phyloP scores from a whole-genome alignment of 2,797 vertebrate genomes.

The Coregonus sp. region DNA sequence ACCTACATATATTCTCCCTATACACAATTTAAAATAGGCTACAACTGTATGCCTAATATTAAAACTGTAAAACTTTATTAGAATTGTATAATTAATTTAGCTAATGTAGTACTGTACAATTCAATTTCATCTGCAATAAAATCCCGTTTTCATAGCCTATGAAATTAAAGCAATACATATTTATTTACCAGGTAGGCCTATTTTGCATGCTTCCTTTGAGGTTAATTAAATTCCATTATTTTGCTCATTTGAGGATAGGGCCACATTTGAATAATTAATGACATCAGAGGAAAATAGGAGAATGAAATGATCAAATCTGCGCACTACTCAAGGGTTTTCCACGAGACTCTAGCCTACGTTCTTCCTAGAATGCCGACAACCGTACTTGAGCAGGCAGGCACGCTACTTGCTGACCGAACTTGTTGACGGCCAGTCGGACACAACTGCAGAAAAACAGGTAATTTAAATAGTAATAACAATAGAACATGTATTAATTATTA shows the following conservation, averaged over 20 bases:
- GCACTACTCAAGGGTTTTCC: slow-evolving; percentile 41
- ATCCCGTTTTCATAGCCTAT: too few species aligned
- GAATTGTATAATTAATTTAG: not conserved
- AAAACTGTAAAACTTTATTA: too few species aligned
- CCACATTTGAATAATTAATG: slow-evolving; percentile 68
- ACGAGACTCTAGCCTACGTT: slow-evolving; percentile 45
- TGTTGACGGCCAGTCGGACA: slow-evolving; percentile 13
- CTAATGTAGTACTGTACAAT: not conserved
- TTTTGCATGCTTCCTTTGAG: not conserved
- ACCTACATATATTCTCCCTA: too few species aligned
- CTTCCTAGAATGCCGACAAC: slow-evolving; percentile 38
- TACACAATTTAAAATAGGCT: not conserved
- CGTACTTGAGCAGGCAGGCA: slow-evolving; percentile 31
- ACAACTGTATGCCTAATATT: too few species aligned
- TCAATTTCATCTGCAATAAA: not conserved
- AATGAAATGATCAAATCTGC: slow-evolving; percentile 45
- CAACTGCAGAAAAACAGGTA: slow-evolving; percentile 1
- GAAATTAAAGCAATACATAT: not conserved
- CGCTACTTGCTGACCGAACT: slow-evolving; percentile 11
- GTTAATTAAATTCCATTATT: slow-evolving; percentile 57
- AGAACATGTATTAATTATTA: not conserved
- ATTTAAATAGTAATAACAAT: not conserved
- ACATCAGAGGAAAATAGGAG: slow-evolving; percentile 55
- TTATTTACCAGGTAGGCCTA: not conserved
- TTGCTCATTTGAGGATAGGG: slow-evolving; percentile 48